A percentile compares a stretch with the other conserved stretches of the same genome.
Evolutionary conservation across 2,888 invertebrate genomes (phyloP).

Genomic region (Cecidostiba fungosa): DNA sequence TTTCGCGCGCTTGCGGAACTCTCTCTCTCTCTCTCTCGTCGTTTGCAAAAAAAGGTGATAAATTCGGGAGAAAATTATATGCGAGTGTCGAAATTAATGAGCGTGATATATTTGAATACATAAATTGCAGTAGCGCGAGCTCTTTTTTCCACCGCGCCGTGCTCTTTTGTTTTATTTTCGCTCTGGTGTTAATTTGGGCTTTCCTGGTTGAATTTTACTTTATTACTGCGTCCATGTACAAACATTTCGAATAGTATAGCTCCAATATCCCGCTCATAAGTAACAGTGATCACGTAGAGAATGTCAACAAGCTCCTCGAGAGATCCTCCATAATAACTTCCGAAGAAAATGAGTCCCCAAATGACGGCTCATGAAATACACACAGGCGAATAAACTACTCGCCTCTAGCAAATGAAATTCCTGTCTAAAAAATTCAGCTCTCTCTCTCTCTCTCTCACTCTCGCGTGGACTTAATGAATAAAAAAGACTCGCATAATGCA

Average conservation of each 20-base stretch:
- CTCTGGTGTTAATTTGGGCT: neutral
- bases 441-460: neutral
- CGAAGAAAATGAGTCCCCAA: neutral
- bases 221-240: neutral
- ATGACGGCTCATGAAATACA: neutral
- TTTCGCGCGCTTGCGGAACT: neutral
- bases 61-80: neutral
- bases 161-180: neutral
- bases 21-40: neutral
- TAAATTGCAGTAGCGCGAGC: neutral
- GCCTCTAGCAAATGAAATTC: neutral
- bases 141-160: neutral
- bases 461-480: slow-evolving; percentile 4
- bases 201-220: neutral
- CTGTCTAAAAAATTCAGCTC: neutral
- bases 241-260: neutral
- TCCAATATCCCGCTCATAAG: neutral
- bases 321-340: neutral
- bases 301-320: neutral
- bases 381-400: neutral
- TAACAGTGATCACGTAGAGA: slow-evolving; percentile 1
- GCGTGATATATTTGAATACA: slow-evolving; percentile 8
- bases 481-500: neutral
- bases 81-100: slow-evolving; percentile 15
- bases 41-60: slow-evolving; percentile 1